Evolutionary conservation across 2,113 vertebrate species (phyloP), one percentile per base, ranked within the genome.

Genomic region (Phalacrocorax carbo): DNA sequence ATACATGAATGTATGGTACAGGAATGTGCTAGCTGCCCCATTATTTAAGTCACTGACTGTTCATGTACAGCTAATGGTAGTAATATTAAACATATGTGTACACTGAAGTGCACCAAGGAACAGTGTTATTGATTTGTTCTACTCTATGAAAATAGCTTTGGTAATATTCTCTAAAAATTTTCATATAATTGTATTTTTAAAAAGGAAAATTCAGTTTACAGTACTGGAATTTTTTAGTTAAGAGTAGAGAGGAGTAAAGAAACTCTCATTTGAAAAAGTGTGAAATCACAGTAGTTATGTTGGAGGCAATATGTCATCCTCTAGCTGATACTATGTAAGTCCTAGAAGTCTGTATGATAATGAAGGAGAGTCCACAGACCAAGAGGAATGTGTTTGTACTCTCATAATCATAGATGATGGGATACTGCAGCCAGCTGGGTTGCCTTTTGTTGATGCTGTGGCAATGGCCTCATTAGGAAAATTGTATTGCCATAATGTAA

Each of bases 391-490:
- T 30, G 52, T 72, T 73, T 88, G 42, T 42, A 18, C 29, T 73
- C 57, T 70, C 7, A 46, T 83, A 40, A 57, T 49, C 22, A 15
- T 5, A 57, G 54, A 57, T 83, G 77, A 69, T 1, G 18, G 26
- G 54, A 44, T 27, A 42, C 8, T 61, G 77, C 46, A 91, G 87
- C 64, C 81, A 89, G 73, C 81, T 93, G 92, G 94, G 36, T 69
- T 44, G 51, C 69, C 77, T 69, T 54, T 1, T 40, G 25, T 61
- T 92, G 85, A 34, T 82, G 55, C 6, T 70, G 32, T 40, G 86
- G 69, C 77, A 84, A 64, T 49, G 77, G 60, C 86, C 54, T 88
- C 86, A 81, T 94, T 62, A 93, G 64, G 64, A 96, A 95, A 93
- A 94, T 49, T 62, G 85, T 92, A 80, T 95, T 92, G 79, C 73